Base-by-base conservation (phyloP, 2,797 vertebrate genomes). In the Brachyrhaphis roseni region DNA sequence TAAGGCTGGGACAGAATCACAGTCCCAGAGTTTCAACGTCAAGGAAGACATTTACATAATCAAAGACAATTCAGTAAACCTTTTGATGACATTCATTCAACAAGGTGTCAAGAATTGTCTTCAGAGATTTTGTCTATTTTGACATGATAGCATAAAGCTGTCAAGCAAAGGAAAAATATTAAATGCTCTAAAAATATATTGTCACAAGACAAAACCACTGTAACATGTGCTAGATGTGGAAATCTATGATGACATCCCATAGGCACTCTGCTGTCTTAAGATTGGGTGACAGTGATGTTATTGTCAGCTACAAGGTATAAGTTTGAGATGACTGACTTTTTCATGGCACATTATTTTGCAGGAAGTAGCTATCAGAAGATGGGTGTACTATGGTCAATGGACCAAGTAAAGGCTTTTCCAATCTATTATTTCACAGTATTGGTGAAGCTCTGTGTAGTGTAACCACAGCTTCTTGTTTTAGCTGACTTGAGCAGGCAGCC, bases 1-100 rank as follows among this genome's bases (percentile, higher is more conserved):
- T 31, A 81, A 71, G 45, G 31, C 57, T 76, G 23, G 23, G 41
- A 80, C 79, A 84, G 78, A 86, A 85, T 72, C 78, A 74, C 31
- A 18, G 28, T 23, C 76, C 75, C 68, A 66, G 78, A 70, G 59
- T 49, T 76, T 72, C 59, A 73, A n/a, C 16, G 2, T 36, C 4
- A 53, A 57, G 26, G 26, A 12, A n/a, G n/a, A 28, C 12, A n/a
- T 57, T 57, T n/a, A 28, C 23, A 53, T 53, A 3, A 3, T 23
- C 20, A 51, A 23, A 51, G 20, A 51, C 23, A 51, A 53, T 26
- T 53, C 23, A 26, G 51, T 53, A 53, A 51, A 18, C 51, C 23
- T 26, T 26, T 53, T 28, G n/a, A 57, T 11, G 53, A 10, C 53
- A 57, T 28, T 28, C 10, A 57, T 57, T 28, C 53, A 57, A 57